These are phyloP conservation scores for Sphaerophoria taeniata DNA, from an alignment of 2,888 invertebrate species.

Conservation along the genomic window DNA sequence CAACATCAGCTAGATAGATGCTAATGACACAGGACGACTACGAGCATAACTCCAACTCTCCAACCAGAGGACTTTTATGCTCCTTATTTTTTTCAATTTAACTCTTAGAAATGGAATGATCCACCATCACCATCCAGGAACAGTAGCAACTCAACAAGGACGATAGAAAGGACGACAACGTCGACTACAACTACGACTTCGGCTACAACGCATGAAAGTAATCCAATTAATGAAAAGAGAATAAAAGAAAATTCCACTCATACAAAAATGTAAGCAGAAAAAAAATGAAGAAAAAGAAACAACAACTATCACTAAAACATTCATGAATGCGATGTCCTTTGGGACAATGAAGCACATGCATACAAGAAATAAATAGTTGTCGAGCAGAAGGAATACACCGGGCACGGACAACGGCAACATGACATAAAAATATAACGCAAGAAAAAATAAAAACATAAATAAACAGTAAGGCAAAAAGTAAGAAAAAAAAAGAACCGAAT, in stretches of 20 bases:
- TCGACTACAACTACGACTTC: no score
- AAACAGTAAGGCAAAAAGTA: constrained; percentile 8
- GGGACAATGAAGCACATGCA: constrained; percentile 67
- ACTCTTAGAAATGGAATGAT: neutral
- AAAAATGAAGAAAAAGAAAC: constrained; percentile 37
- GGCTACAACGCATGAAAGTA: constrained; percentile 71
- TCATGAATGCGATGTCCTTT: constrained; percentile 71
- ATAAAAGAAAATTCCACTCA: constrained; percentile 22
- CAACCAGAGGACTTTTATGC: neutral
- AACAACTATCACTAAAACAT: constrained; percentile 69
- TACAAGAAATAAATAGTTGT: constrained; percentile 42
- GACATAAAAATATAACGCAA: constrained; percentile 8
- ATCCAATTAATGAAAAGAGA: constrained; percentile 69
- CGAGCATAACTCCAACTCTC: neutral
- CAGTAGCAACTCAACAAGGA: constrained; percentile 27
- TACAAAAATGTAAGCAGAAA: neutral
- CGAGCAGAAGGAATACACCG: constrained; percentile 22
- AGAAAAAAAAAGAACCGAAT: constrained; percentile 34
- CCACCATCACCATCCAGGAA: neutral
- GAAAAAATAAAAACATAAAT: constrained; percentile 14
- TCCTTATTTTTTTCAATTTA: constrained; percentile 56
- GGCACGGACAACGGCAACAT: no score
- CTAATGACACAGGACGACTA: constrained; percentile 28
- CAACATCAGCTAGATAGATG: constrained; percentile 20
- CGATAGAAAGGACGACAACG: constrained; percentile 3